phyloP scores from a whole-genome alignment of 1,140 invertebrate species.

The Megalopta genalis region DNA sequence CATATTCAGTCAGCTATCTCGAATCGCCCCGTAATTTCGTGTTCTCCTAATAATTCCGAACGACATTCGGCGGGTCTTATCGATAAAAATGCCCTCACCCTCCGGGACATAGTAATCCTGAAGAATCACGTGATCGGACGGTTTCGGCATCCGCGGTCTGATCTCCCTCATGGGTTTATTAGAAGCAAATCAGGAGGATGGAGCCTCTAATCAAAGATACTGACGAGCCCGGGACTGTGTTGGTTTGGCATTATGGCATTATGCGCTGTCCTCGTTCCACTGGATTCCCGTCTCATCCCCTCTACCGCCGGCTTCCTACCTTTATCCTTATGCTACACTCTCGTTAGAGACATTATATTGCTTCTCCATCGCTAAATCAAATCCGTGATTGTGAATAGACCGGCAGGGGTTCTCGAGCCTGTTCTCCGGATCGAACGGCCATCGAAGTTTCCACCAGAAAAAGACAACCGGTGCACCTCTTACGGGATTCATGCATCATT shows the following conservation, averaged over 20 bases:
- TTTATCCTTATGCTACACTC: constrained; percentile 69
- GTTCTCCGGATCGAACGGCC: not conserved
- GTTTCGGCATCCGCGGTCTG: constrained; percentile 31
- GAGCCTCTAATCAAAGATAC: constrained; percentile 79
- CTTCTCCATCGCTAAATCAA: constrained; percentile 68
- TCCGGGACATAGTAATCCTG: constrained; percentile 10
- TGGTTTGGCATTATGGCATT: constrained; percentile 75
- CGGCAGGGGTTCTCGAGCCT: constrained; percentile 51
- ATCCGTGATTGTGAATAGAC: constrained; percentile 72
- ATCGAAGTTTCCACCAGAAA: constrained; percentile 12
- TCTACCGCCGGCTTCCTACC: constrained; percentile 60
- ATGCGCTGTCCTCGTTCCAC: constrained; percentile 60
- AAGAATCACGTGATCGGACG: constrained; percentile 13
- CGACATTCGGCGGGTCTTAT: not conserved
- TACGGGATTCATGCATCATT: no score
- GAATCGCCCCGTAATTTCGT: not conserved
- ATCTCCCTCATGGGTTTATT: constrained; percentile 77
- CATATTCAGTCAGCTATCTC: not conserved
- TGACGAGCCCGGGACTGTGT: constrained; percentile 71
- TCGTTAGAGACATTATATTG: constrained; percentile 77
- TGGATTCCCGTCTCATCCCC: constrained; percentile 7
- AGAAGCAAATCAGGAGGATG: constrained; percentile 77
- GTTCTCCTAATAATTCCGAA: not conserved
- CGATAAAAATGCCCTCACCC: constrained; percentile 38
- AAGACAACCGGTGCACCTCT: no score